Percentiles rank a stretch among this genome's conserved stretches.
These are phyloP conservation scores for Zaprionus vittiger DNA, from an alignment of 1,140 invertebrate species.

Conservation along the genomic window DNA sequence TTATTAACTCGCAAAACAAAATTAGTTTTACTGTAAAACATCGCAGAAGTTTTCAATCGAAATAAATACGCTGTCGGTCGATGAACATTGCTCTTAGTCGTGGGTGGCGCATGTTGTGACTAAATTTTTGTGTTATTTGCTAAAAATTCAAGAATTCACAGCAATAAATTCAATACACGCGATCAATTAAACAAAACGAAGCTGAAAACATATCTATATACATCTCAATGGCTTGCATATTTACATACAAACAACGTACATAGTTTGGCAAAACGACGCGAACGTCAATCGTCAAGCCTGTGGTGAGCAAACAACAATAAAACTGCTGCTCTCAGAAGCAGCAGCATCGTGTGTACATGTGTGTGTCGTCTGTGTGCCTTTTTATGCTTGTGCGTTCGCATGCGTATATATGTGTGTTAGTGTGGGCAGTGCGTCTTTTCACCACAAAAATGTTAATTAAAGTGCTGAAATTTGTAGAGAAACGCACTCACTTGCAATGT, in stretches of 20 bases:
- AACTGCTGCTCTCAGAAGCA: slow-evolving; percentile 29
- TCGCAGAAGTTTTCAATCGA: background rate
- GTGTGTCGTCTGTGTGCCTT: slow-evolving; percentile 16
- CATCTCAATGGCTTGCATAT: background rate
- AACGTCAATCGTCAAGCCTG: slow-evolving; percentile 18
- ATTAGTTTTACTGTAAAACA: background rate
- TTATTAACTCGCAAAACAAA: background rate
- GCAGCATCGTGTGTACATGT: slow-evolving; percentile 48
- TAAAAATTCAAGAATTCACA: slow-evolving; percentile 5
- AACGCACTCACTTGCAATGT: slow-evolving; percentile 13
- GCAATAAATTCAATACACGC: slow-evolving; percentile 13
- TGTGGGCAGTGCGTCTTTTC: slow-evolving; percentile 52
- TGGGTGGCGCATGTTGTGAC: slow-evolving; percentile 27
- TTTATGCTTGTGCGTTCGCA: slow-evolving; percentile 36
- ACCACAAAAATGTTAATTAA: slow-evolving; percentile 72
- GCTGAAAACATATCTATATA: background rate
- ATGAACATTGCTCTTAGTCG: slow-evolving; percentile 1
- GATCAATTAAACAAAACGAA: slow-evolving; percentile 5
- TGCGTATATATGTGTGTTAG: slow-evolving; percentile 29
- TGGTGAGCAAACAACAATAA: slow-evolving; percentile 32
- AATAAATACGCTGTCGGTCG: background rate
- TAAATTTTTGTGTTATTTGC: background rate
- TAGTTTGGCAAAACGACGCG: slow-evolving; percentile 24
- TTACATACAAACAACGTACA: background rate
- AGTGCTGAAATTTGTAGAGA: slow-evolving; percentile 53